Evolutionary conservation across 2,113 vertebrate genomes (phyloP).

Genomic region (Acrocephalus kingi): DNA sequence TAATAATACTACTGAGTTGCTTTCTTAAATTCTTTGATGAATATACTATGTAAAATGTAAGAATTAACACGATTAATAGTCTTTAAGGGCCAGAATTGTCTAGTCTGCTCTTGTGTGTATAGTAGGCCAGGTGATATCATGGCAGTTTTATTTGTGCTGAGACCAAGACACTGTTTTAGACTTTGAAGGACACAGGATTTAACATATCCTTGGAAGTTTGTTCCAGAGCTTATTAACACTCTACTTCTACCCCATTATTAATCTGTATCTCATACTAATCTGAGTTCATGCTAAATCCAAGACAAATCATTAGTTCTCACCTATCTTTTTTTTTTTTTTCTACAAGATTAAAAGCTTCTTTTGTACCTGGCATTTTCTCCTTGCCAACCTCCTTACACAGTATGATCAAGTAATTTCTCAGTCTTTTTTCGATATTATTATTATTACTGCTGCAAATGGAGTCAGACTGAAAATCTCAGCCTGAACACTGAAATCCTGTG

Average conservation of each 20-base stretch:
- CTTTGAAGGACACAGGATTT: not conserved
- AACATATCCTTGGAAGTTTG: not conserved
- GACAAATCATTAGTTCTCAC: constrained; percentile 19
- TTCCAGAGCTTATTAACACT: not conserved
- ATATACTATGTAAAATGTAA: not conserved
- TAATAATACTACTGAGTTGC: not conserved
- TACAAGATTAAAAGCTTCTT: constrained; percentile 30
- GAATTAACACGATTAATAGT: not conserved
- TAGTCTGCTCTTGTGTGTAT: not conserved
- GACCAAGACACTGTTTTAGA: not conserved
- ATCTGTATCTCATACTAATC: constrained; percentile 12
- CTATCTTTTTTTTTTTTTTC: not conserved
- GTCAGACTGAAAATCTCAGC: constrained; percentile 14
- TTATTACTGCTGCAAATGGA: constrained; percentile 33
- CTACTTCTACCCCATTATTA: not conserved
- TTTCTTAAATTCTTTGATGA: not conserved
- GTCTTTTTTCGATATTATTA: constrained; percentile 26
- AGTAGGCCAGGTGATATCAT: not conserved
- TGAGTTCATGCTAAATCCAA: constrained; percentile 11
- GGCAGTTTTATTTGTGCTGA: not conserved
- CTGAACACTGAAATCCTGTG: constrained; percentile 40
- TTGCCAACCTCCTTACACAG: constrained; percentile 11
- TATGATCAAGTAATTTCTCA: constrained; percentile 53
- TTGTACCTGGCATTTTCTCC: constrained; percentile 41
- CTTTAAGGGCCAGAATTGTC: not conserved